These are phyloP conservation scores for Mungos mungo DNA, from an alignment of 2,113 vertebrate species.

Conservation along the genomic window DNA sequence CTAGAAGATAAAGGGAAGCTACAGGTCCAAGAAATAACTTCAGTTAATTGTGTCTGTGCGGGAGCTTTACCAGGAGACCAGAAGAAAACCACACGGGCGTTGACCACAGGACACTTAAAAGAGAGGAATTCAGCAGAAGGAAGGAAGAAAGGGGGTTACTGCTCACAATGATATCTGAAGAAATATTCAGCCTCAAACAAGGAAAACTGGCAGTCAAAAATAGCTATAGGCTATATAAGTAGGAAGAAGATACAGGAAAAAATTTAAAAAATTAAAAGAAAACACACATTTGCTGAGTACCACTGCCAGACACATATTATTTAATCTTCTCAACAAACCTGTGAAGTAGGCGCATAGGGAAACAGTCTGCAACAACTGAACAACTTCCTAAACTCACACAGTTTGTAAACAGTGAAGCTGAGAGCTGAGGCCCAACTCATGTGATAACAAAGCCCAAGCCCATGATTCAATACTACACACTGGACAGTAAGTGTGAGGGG, in stretches of 20 bases:
- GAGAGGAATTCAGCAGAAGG: not conserved
- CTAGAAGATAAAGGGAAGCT: slow-evolving; percentile 24
- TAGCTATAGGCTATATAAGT: not conserved
- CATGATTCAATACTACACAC: not conserved
- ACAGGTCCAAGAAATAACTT: not conserved
- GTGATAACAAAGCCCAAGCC: not conserved
- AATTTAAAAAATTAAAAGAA: not conserved
- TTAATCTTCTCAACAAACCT: not conserved
- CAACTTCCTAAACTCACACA: not conserved
- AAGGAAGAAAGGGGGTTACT: not conserved
- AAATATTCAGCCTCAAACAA: not conserved
- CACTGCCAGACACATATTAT: not conserved
- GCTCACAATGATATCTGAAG: not conserved
- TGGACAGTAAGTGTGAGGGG: not conserved
- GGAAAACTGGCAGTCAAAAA: not conserved
- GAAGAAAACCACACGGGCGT: not conserved
- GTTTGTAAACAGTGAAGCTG: not conserved
- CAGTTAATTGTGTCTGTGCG: not conserved
- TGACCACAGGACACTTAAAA: not conserved
- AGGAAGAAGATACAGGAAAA: not conserved
- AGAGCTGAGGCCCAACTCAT: not conserved
- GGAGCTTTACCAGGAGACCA: slow-evolving; percentile 2
- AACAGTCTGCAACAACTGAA: not conserved
- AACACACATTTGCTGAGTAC: not conserved
- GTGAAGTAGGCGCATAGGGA: not conserved